Percentiles rank a stretch among this genome's conserved stretches.
Conservation (phyloP, 2,797 vertebrate genomes). For the Agapornis canus region DNA sequence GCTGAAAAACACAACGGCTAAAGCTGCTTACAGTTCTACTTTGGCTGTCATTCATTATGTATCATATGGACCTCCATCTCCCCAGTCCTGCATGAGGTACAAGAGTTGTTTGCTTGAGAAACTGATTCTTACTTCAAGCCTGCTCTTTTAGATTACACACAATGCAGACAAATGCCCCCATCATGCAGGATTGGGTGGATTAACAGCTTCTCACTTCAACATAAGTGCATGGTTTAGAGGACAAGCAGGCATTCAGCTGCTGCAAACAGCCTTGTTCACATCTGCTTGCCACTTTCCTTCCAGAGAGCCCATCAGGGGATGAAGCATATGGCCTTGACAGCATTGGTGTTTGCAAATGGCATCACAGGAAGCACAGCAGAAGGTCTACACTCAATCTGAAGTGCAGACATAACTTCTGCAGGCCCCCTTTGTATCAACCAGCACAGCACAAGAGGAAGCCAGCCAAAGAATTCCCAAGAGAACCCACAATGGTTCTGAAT, state of each 20-base stretch:
- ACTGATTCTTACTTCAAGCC: neutral
- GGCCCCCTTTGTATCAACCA: neutral
- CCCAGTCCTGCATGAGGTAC: neutral
- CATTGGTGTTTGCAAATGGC: neutral
- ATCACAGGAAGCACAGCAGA: neutral
- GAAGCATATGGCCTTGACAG: neutral
- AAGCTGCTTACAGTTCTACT: neutral
- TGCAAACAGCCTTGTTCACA: constrained; percentile 24
- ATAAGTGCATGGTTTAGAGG: constrained; percentile 3
- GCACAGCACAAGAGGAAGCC: neutral
- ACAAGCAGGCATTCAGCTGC: constrained; percentile 33
- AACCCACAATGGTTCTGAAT: neutral
- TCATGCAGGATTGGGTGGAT: neutral
- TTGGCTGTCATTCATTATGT: neutral
- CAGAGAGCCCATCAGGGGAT: constrained; percentile 21
- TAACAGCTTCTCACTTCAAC: constrained; percentile 36
- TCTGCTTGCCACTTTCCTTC: constrained; percentile 45
- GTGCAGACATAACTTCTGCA: neutral
- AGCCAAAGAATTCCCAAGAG: neutral
- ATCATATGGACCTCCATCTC: neutral
- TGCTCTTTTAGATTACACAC: constrained; percentile 15
- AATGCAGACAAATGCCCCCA: neutral
- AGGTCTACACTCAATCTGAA: neutral
- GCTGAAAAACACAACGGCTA: constrained; percentile 10
- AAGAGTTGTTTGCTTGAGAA: neutral